A percentile compares a stretch with the other conserved stretches of the same genome.
Conservation (phyloP, 2,888 invertebrate species). For the Agapostemon virescens region DNA sequence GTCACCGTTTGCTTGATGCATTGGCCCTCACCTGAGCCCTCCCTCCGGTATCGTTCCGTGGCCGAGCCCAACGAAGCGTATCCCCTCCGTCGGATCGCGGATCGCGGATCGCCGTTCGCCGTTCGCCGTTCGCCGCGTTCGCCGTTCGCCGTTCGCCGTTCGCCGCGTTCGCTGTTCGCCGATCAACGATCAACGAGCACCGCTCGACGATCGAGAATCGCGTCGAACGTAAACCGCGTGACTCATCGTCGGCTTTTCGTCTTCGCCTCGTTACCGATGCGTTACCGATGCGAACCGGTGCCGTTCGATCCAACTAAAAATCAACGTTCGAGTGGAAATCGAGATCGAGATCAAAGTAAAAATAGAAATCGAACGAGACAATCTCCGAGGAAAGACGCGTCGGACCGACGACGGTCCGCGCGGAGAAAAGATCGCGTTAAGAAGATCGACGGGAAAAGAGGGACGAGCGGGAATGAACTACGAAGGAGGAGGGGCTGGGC, state of each 20-base stretch:
- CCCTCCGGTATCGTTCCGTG: conserved; percentile 47
- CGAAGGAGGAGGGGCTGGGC: conserved; percentile 20
- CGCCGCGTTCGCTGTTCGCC: not conserved
- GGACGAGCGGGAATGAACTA: conserved; percentile 10
- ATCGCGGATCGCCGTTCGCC: conserved; percentile 22
- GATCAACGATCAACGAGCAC: not conserved
- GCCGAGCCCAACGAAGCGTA: conserved; percentile 37
- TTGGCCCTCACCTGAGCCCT: conserved; percentile 69
- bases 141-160: conserved; percentile 26
- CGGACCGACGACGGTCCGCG: not conserved
- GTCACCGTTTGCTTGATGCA: conserved; percentile 75
- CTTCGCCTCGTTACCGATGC: not conserved
- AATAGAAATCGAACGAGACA: not conserved
- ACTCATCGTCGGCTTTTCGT: not conserved
- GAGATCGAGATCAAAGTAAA: accelerated
- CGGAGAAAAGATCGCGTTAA: not conserved
- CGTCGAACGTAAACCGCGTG: not conserved
- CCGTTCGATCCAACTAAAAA: no score
- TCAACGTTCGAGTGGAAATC: not conserved
- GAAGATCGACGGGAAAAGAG: conserved; percentile 1
- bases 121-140: not conserved
- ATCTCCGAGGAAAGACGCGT: not conserved
- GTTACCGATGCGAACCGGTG: no score
- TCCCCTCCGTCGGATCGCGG: conserved; percentile 29
- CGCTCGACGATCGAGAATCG: not conserved